These are phyloP conservation scores for Macrotrachela quadricornifera DNA, from an alignment of 1,140 invertebrate species.

Conservation along the genomic window DNA sequence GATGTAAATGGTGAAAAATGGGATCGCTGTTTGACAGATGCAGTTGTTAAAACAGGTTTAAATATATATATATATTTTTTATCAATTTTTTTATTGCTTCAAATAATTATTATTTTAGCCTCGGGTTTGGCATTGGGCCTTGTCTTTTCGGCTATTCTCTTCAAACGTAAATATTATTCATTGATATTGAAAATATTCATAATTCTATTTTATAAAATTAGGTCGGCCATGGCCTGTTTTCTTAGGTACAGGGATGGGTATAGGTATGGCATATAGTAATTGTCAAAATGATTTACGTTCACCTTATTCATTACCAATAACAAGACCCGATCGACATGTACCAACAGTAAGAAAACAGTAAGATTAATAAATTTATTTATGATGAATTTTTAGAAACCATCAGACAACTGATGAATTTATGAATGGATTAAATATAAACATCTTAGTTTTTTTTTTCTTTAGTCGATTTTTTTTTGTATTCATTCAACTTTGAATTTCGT, in stretches of 20 bases:
- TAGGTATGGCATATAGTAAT: conserved; percentile 35
- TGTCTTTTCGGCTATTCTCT: conserved; percentile 31
- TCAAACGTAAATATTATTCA: conserved; percentile 24
- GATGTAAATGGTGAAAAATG: conserved; percentile 24
- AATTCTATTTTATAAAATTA: conserved; percentile 10
- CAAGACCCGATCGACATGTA: too few species aligned
- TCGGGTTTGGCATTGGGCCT: conserved; percentile 32
- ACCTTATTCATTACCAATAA: neutral
- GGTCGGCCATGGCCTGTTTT: conserved; percentile 25
- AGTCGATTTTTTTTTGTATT: too few species aligned
- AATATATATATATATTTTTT: too few species aligned
- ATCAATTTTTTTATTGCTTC: too few species aligned
- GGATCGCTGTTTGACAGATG: conserved; percentile 34
- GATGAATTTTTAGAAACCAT: too few species aligned
- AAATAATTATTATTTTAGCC: too few species aligned
- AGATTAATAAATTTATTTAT: too few species aligned
- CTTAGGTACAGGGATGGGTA: conserved; percentile 23
- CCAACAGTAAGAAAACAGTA: too few species aligned
- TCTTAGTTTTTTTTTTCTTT: too few species aligned
- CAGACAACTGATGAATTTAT: too few species aligned
- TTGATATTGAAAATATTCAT: neutral
- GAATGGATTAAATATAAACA: too few species aligned
- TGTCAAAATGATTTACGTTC: conserved; percentile 32
- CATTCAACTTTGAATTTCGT: too few species aligned
- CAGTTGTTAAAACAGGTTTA: conserved; percentile 28